Evolutionary conservation across 2,113 vertebrate species (phyloP), one percentile per base, ranked within the genome.

Genomic region (Mesoclemmys tuberculata): DNA sequence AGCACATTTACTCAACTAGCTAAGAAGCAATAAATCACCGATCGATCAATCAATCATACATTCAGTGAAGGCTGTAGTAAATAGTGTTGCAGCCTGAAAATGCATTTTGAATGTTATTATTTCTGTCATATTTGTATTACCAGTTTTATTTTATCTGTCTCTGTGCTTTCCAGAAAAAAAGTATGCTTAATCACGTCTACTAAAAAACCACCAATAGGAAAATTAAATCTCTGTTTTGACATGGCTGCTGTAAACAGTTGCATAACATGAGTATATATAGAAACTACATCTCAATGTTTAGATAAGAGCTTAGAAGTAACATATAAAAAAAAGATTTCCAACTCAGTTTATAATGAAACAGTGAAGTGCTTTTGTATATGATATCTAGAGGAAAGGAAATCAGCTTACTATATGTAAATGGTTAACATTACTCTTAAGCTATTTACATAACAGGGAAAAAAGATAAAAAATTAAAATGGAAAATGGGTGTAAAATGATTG

Each of bases 261-360:
- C 90, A 80, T 97, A 97, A 97, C 93, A 56, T 0, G 0, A 86
- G 82, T 90, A 89, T 92, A 95, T 84, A 96, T 78, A 96, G 96
- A 94, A 95, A 96, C 84, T 94, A 89, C 95, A 94, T 93, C 80
- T 80, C 85, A 71, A 85, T 94, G 92, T 96, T 97, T 97, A 97
- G 87, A 82, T 97, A 97, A 97, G 95, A 89, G 83, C 95, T 94
- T 77, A 49, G 93, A 96, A 95, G 22, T 92, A 94, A 95, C 91
- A 84, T 80, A 95, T 93, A 84, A 85, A 46, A 85, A 96, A 91
- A 75, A 51, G 26, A 41, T 38, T n/a, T 6, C 78, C 87, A 92
- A 84, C 82, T 93, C 78, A 90, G 93, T 96, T 94, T 95, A 24
- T 82, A n/a, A n/a, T 24, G 48, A 84, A 87, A 80, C 78, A 88